Evolutionary conservation across 2,797 vertebrate genomes (phyloP), one percentile per base, ranked within the genome.

Genomic region (Centropyge bicolor): DNA sequence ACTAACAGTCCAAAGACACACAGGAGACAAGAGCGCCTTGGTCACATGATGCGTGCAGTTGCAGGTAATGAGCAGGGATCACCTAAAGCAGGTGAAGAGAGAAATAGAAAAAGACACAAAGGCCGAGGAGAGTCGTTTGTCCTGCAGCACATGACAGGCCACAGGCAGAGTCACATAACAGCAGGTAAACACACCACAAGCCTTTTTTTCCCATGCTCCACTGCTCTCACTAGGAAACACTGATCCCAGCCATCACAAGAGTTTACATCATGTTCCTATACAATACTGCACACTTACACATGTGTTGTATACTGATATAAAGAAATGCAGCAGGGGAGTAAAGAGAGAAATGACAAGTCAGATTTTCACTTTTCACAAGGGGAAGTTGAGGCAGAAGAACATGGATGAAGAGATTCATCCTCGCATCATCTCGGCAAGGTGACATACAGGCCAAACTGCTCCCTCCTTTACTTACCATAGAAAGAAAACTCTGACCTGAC

Each of bases 151-250:
- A 43, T 8, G 14, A n/a, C 35, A 66, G 52, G 31, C 71, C 27
- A 55, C 57, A 52, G 46, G 35, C 38, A 65, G 9, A 74, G 70
- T 56, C 68, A 64, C 54, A 57, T 24, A 67, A 56, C 66, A 77
- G 68, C 67, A 81, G 56, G 62, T 75, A 64, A 80, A 84, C 69
- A 84, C 77, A 69, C 16, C 38, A 65, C 51, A 63, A 19, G 76
- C 27, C 57, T 60, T 66, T 66, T 41, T 64, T n/a, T 46, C 57
- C 57, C 51, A 83, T 64, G 67, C 74, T 60, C 60, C 46, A 60
- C 68, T 70, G 43, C 45, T 73, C 38, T 43, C 59, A 19, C 45
- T 43, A n/a, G 46, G 52, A 36, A 74, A 41, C 0, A 9, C 69
- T 63, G 57, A 43, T 55, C 48, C 57, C 13, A 46, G 66, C 66